Evolutionary conservation across 1,140 invertebrate genomes (phyloP), one percentile per base, ranked within the genome.

Genomic region (Frieseomelitta varia): DNA sequence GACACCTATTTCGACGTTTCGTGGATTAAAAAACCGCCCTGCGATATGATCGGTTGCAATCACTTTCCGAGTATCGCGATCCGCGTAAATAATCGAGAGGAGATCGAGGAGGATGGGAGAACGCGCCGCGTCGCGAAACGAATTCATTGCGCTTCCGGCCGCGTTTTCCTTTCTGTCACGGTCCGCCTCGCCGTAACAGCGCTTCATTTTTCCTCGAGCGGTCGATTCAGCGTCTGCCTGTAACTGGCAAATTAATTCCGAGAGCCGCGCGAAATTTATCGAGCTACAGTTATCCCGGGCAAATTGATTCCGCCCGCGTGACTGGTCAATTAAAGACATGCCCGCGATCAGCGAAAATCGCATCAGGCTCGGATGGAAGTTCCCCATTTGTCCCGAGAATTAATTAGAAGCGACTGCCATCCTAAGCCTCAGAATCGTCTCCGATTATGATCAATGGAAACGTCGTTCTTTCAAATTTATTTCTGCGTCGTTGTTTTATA

Each of bases 11-110:
- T 19, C 3, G 8, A 47, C 27, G 24, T 72, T 72, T 27, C 2
- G n/a, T 27, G 69, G 47, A 72, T 72, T 72, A 72, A 72, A 72
- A 51, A 53, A 1, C 39, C n/a, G 47, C 17, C n/a, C 12, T 24
- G 12, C 30, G 19, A 19, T 61, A 14, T 8, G 39, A 47, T 69
- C 34, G 67, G 17, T 69, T 19, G 67, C 67, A 39, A 67, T 67
- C 65, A n/a, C 34, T 39, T 14, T 14, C 39, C 8, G 34, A 30
- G 30, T 21, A 71, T 71, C 68, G 34, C 11, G 21, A 39, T 21
- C 34, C 34, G 19, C 53, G 72, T 56, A 56, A 56, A 56, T 74
- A 74, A 74, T 74, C 53, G 72, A 74, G 72, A 74, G 56, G 72
- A 74, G 53, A 56, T 47, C 21, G 21, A 2, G 47, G 39, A 15